Percentiles rank a stretch among this genome's conserved stretches.
Conservation (phyloP, 2,888 invertebrate species). For the Epinotia brunnichana region DNA sequence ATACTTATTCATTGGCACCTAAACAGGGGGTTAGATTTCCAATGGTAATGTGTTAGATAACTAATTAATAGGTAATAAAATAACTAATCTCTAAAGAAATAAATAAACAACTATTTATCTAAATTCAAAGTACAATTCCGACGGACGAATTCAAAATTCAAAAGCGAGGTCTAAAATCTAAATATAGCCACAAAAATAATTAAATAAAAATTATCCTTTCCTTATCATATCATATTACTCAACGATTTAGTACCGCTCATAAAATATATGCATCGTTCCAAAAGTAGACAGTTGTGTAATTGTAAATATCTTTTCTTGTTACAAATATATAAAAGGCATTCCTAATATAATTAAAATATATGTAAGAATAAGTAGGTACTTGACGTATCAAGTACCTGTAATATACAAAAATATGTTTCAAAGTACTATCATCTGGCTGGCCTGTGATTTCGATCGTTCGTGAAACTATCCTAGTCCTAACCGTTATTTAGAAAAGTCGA, state of each 20-base stretch:
- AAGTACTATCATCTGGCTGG: background rate
- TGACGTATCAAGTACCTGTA: background rate
- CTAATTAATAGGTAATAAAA: conserved; percentile 10
- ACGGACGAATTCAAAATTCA: conserved; percentile 8
- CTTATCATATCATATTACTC: conserved; percentile 4
- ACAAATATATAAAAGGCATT: background rate
- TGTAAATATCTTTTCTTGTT: conserved; percentile 8
- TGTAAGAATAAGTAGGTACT: background rate
- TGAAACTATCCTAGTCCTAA: background rate
- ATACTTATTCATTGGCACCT: conserved; percentile 35
- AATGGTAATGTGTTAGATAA: conserved; percentile 17
- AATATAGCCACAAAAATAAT: conserved; percentile 11
- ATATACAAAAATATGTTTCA: background rate
- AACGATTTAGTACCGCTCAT: background rate
- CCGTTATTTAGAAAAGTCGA: conserved; percentile 16
- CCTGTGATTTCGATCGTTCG: conserved; percentile 1
- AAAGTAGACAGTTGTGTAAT: background rate
- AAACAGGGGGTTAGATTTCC: conserved; percentile 18
- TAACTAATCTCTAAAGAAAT: conserved; percentile 29
- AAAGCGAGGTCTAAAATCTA: conserved; percentile 38
- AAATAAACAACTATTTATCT: conserved; percentile 22
- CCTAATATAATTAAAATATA: conserved; percentile 1
- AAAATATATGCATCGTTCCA: conserved; percentile 2
- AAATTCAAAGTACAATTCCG: background rate
- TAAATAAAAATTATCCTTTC: conserved; percentile 10